A percentile compares a stretch with the other conserved stretches of the same genome.
These are phyloP conservation scores for Embidobia sp. DNA, from an alignment of 2,888 invertebrate species.

Conservation along the genomic window DNA sequence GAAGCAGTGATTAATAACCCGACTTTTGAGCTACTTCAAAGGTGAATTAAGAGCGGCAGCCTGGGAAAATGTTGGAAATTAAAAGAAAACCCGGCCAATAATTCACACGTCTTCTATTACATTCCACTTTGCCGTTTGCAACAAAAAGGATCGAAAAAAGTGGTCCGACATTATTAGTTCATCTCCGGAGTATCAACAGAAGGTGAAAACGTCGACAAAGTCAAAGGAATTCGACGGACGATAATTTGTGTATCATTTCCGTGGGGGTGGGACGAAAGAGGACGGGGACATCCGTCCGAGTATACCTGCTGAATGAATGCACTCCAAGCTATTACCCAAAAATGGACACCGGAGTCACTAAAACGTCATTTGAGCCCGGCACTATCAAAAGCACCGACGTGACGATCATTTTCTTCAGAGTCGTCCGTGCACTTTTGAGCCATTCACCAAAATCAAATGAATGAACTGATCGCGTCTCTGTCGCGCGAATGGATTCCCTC, in stretches of 20 bases:
- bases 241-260: constrained; percentile 61
- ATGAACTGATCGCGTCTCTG: constrained; percentile 43
- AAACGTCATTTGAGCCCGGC: constrained; percentile 70
- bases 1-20: too few species aligned
- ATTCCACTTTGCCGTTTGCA: constrained; percentile 18
- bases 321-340: constrained; percentile 54
- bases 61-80: not conserved
- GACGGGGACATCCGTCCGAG: constrained; percentile 4
- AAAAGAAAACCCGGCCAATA: constrained; percentile 3
- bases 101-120: constrained; percentile 26
- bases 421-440: constrained; percentile 52
- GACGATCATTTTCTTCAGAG: constrained; percentile 60
- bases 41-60: too few species aligned
- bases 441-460: constrained; percentile 61
- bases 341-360: constrained; percentile 67
- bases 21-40: too few species aligned
- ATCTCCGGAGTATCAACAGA: constrained; percentile 51
- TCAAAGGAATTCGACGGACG: constrained; percentile 29
- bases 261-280: constrained; percentile 10
- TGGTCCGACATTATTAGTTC: constrained; percentile 42
- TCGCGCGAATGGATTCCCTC: constrained; percentile 35
- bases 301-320: constrained; percentile 57
- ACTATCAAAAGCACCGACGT: constrained; percentile 72
- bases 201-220: constrained; percentile 30
- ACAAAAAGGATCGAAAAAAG: constrained; percentile 1